Conservation (phyloP, 2,888 invertebrate genomes). For the Melanophora roralis region DNA sequence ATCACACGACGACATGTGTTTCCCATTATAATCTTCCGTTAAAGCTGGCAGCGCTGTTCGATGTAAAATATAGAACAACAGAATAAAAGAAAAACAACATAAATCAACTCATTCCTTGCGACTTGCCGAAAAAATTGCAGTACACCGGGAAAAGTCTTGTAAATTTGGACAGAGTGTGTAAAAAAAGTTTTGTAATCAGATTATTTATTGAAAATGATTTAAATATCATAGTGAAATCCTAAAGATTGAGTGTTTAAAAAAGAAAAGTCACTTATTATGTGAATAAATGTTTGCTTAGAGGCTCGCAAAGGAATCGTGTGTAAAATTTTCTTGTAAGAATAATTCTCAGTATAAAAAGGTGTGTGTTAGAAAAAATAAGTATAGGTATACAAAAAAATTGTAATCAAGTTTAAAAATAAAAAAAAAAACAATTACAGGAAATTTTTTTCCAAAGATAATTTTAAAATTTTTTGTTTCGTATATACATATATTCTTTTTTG, state of each 20-base stretch:
- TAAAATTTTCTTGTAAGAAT: constrained; percentile 59
- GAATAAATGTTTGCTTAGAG: constrained; percentile 3
- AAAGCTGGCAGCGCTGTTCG: neutral
- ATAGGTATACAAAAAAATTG: neutral
- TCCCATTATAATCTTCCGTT: too few species aligned
- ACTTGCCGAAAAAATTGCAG: constrained; percentile 51
- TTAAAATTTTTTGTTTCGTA: neutral
- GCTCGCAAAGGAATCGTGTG: constrained; percentile 30
- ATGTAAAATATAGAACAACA: constrained; percentile 1
- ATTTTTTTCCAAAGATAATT: neutral
- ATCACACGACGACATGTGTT: too few species aligned
- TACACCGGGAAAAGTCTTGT: constrained; percentile 43
- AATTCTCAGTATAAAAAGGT: constrained; percentile 55
- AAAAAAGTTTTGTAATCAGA: constrained; percentile 18
- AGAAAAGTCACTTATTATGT: neutral
- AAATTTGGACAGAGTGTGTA: constrained; percentile 34
- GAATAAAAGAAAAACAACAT: constrained; percentile 16
- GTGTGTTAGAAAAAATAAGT: constrained; percentile 39
- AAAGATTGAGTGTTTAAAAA: constrained; percentile 9
- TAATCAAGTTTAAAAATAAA: constrained; percentile 11
- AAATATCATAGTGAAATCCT: constrained; percentile 14
- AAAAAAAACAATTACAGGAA: neutral
- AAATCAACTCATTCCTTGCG: constrained; percentile 41
- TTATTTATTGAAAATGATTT: constrained; percentile 30
- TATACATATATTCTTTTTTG: neutral